Conservation (phyloP, 1,140 invertebrate genomes). For the Metopolophium dirhodum region DNA sequence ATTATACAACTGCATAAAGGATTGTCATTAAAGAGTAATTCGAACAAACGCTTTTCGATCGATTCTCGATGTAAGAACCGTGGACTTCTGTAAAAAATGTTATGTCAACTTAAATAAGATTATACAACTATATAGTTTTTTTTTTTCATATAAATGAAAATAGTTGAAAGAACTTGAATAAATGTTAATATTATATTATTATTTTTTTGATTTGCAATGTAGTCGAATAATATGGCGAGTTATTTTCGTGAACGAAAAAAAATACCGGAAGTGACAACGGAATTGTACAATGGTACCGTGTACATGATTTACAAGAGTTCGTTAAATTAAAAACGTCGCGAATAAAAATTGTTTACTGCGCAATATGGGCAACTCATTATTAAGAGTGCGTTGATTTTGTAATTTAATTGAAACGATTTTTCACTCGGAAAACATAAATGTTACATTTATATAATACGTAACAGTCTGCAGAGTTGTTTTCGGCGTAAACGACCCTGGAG, state of each 20-base stretch:
- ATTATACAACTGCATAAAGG: neutral
- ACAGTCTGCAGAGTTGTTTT: neutral
- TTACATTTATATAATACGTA: neutral
- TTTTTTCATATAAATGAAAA: neutral
- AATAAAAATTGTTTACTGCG: constrained; percentile 2
- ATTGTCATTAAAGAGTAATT: neutral
- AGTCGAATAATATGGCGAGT: neutral
- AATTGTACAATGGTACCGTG: neutral
- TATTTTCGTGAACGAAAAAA: neutral
- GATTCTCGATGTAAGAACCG: neutral
- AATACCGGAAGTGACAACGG: neutral
- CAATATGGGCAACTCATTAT: neutral
- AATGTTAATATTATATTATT: constrained; percentile 5
- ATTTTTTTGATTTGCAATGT: neutral
- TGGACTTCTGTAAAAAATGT: neutral
- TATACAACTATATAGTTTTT: neutral
- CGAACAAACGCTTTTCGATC: neutral
- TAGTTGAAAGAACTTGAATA: neutral
- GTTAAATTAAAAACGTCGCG: neutral
- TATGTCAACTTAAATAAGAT: neutral
- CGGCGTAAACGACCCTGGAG: neutral
- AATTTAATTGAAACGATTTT: constrained; percentile 23
- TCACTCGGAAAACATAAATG: neutral
- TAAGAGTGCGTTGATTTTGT: neutral
- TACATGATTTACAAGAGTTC: constrained; percentile 25